These are phyloP conservation scores for Sinhomidia bicolor DNA, from an alignment of 2,888 invertebrate species.

Conservation along the genomic window DNA sequence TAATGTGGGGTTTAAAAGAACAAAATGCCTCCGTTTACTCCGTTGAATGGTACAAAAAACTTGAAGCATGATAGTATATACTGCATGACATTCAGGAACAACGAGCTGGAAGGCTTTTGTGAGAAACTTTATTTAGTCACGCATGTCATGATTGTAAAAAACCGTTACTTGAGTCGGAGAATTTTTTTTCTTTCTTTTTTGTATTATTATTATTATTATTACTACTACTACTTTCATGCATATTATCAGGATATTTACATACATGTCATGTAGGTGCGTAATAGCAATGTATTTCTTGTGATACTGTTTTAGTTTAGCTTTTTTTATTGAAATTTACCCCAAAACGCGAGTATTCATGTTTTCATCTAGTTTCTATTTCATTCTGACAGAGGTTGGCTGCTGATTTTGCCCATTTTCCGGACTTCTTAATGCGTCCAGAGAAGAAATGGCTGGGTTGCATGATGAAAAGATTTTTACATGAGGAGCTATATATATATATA, in stretches of 20 bases:
- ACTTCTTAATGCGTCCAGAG: not conserved
- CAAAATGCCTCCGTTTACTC: slow-evolving; percentile 33
- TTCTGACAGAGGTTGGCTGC: slow-evolving; percentile 37
- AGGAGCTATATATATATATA: not conserved
- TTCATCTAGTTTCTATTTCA: slow-evolving; percentile 5
- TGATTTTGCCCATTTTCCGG: slow-evolving; percentile 42
- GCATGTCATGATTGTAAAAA: slow-evolving; percentile 46
- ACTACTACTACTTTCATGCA: not conserved
- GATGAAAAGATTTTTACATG: slow-evolving; percentile 30
- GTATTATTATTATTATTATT: slow-evolving; percentile 5
- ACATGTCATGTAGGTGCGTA: slow-evolving; percentile 17
- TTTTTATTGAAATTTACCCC: not conserved
- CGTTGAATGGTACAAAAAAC: slow-evolving; percentile 40
- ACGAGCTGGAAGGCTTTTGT: slow-evolving; percentile 49
- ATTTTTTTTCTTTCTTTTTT: not conserved
- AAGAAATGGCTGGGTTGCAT: slow-evolving; percentile 26
- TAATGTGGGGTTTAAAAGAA: slow-evolving; percentile 28
- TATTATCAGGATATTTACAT: slow-evolving; percentile 20
- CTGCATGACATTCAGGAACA: slow-evolving; percentile 52
- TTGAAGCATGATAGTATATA: slow-evolving; percentile 28
- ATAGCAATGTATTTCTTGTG: not conserved
- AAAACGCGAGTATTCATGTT: not conserved
- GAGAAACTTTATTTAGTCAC: slow-evolving; percentile 64
- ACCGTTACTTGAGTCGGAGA: slow-evolving; percentile 27
- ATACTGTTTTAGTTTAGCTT: not conserved